These are phyloP conservation scores for Alligator sinensis DNA, from an alignment of 2,113 vertebrate genomes.

Conservation along the genomic window DNA sequence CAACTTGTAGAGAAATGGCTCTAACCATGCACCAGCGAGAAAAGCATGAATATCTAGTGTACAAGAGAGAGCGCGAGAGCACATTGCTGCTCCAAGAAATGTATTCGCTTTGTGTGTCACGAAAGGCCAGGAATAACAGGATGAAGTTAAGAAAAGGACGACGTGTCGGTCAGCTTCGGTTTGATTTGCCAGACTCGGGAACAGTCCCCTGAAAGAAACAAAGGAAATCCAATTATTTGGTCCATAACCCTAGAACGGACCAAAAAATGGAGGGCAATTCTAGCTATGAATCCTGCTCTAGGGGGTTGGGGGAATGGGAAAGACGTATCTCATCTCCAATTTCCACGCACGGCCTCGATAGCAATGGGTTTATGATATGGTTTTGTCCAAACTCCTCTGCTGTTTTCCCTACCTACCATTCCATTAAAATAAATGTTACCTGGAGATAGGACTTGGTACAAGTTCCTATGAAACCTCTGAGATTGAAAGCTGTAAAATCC, in stretches of 20 bases:
- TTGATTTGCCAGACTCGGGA: background rate
- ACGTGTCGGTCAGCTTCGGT: background rate
- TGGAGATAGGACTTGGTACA: slow-evolving; percentile 5
- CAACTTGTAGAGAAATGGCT: background rate
- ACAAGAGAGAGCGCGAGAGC: background rate
- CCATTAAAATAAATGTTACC: background rate
- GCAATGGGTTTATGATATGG: accelerated
- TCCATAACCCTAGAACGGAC: background rate
- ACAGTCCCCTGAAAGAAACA: background rate
- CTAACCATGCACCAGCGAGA: accelerated
- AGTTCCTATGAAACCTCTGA: slow-evolving; percentile 35
- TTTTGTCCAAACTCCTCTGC: background rate
- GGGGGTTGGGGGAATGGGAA: background rate
- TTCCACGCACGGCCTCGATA: background rate
- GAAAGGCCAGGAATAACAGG: too few species aligned
- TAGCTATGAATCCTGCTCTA: too few species aligned
- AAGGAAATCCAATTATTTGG: background rate
- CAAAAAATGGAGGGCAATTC: background rate
- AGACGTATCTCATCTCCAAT: background rate
- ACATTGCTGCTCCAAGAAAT: background rate
- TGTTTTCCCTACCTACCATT: background rate
- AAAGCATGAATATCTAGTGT: background rate
- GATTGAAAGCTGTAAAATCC: slow-evolving; percentile 50
- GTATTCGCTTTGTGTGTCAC: background rate
- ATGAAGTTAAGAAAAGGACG: background rate